A percentile compares a stretch with the other conserved stretches of the same genome.
Evolutionary conservation across 23 tunicate species (phyloP).

Genomic region (Clavelina lepadiformis): DNA sequence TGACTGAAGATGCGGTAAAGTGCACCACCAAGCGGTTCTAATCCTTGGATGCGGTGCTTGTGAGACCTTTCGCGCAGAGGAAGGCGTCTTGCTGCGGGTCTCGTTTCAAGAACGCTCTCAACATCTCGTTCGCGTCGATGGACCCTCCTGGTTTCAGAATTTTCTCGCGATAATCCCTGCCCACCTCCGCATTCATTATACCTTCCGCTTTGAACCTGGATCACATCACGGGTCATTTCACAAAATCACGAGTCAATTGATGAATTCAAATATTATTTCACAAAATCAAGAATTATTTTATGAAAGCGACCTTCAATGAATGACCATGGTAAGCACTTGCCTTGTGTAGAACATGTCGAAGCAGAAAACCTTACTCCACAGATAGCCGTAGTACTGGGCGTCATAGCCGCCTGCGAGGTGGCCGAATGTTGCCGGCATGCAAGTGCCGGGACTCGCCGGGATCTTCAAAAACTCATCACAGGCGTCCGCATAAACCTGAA

Average conservation of each 20-base stretch:
- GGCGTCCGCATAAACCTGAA: slow-evolving; percentile 77
- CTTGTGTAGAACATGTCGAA: slow-evolving; percentile 88
- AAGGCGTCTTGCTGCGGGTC: slow-evolving; percentile 90
- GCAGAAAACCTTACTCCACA: slow-evolving; percentile 97
- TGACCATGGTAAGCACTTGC: too few relatives aligned
- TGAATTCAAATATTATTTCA: too few relatives aligned
- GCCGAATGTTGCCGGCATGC: slow-evolving; percentile 94
- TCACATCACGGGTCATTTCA: neutral
- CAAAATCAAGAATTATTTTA: too few relatives aligned
- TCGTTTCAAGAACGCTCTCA: slow-evolving; percentile 61
- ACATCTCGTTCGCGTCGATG: slow-evolving; percentile 68
- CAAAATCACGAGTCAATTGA: too few relatives aligned
- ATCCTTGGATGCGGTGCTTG: too few relatives aligned
- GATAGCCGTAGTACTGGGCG: slow-evolving; percentile 90
- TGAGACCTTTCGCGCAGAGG: slow-evolving; percentile 79
- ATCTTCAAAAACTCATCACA: slow-evolving; percentile 52
- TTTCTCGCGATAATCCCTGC: slow-evolving; percentile 64
- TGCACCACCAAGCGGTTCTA: too few relatives aligned
- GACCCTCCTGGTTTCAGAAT: slow-evolving; percentile 90
- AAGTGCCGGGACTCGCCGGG: slow-evolving; percentile 61
- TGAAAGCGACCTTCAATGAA: too few relatives aligned
- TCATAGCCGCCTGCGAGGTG: slow-evolving; percentile 93
- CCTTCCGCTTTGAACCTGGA: slow-evolving; percentile 82
- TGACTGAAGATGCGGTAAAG: too few relatives aligned
- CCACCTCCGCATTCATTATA: slow-evolving; percentile 59